phyloP scores from a whole-genome alignment of 2,113 vertebrate genomes.

The Gobiocypris rarus region DNA sequence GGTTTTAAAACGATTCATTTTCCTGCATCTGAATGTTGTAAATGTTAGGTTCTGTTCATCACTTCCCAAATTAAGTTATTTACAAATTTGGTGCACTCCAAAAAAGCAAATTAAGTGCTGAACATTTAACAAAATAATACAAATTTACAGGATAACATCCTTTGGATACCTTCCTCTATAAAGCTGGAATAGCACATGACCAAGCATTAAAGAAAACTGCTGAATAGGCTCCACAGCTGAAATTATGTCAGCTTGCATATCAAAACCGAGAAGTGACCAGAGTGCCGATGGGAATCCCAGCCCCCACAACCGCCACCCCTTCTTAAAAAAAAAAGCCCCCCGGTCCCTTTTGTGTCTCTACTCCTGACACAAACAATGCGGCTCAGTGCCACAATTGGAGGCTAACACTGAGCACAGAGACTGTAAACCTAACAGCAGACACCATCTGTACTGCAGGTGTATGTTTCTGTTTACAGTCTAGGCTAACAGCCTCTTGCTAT shows the following conservation, averaged over 20 bases:
- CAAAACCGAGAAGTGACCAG: constrained; percentile 12
- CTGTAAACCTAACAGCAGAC: constrained; percentile 49
- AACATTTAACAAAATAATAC: not conserved
- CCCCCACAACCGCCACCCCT: constrained; percentile 4
- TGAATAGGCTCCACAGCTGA: constrained; percentile 39
- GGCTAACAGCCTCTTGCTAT: constrained; percentile 9
- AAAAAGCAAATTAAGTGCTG: not conserved
- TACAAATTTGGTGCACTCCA: not conserved
- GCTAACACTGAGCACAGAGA: constrained; percentile 50
- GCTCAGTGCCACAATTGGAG: constrained; percentile 50
- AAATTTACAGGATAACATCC: not conserved
- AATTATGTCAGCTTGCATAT: constrained; percentile 20
- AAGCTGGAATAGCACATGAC: not conserved
- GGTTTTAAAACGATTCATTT: constrained; percentile 84
- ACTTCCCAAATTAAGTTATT: not conserved
- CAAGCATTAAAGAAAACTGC: not conserved
- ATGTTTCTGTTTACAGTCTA: constrained; percentile 28
- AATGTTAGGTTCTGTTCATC: not conserved
- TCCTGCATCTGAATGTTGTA: constrained; percentile 63
- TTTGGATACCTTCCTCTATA: not conserved
- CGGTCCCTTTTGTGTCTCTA: constrained; percentile 48
- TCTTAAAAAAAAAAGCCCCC: not conserved
- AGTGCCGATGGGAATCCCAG: constrained; percentile 36
- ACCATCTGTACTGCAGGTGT: constrained; percentile 53
- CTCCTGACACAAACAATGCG: constrained; percentile 50